phyloP scores from a whole-genome alignment of 2,888 invertebrate species.

The Orthosia cruda region DNA sequence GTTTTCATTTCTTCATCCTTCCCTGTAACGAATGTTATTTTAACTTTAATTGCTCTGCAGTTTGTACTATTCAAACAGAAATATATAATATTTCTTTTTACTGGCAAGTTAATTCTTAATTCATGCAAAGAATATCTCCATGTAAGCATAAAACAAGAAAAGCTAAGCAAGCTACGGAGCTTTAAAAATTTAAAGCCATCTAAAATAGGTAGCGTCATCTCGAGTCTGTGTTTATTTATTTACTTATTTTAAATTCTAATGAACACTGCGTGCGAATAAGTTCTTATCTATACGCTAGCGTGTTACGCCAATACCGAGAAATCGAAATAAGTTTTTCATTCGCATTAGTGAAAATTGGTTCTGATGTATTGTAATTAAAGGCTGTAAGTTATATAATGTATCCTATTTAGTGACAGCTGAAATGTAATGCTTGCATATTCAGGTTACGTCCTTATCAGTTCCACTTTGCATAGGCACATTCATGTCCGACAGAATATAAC shows the following conservation, averaged over 20 bases:
- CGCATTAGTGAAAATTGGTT: conserved; percentile 44
- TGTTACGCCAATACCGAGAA: conserved; percentile 9
- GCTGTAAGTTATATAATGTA: conserved; percentile 6
- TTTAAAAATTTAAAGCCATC: conserved; percentile 60
- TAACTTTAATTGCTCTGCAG: conserved; percentile 1
- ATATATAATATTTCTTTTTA: background rate
- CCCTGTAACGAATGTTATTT: conserved; percentile 20
- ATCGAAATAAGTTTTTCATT: conserved; percentile 37
- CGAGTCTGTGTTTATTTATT: conserved; percentile 56
- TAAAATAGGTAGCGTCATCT: conserved; percentile 56
- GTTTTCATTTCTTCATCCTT: conserved; percentile 64
- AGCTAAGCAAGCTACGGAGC: conserved; percentile 30
- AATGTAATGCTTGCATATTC: background rate
- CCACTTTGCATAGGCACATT: conserved; percentile 33
- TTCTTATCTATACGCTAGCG: conserved; percentile 38
- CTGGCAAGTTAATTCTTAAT: conserved; percentile 2
- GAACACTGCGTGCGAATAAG: conserved; percentile 44
- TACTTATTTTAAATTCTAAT: conserved; percentile 60
- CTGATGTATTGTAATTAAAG: conserved; percentile 31
- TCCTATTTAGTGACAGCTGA: background rate
- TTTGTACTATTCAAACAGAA: background rate
- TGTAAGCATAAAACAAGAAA: conserved; percentile 37
- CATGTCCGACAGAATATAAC: conserved; percentile 25
- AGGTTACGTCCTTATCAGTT: conserved; percentile 10
- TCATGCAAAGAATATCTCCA: conserved; percentile 5